Percentiles rank a stretch among this genome's conserved stretches.
phyloP scores from a whole-genome alignment of 2,888 invertebrate genomes.

The Caenorhabditis sp. region DNA sequence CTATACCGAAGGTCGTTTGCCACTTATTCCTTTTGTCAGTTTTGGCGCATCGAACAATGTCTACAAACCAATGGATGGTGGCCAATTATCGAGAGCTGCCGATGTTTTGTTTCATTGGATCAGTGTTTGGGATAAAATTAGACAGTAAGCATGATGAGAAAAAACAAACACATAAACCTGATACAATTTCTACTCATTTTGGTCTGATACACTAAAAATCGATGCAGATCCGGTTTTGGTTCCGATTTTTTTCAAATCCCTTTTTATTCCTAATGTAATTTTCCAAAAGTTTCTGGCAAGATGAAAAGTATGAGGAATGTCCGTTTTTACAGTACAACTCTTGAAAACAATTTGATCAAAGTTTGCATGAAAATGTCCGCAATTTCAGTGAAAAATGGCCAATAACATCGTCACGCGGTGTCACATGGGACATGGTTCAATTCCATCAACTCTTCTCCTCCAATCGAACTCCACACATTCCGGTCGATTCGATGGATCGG shows the following conservation, averaged over 20 bases:
- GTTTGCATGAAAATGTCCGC: no score
- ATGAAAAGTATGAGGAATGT: no score
- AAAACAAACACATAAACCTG: no score
- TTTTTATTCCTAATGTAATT: no score
- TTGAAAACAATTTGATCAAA: no score
- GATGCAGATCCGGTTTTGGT: no score
- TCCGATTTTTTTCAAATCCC: no score
- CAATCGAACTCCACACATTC: conserved; percentile 65
- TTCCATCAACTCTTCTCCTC: conserved; percentile 75
- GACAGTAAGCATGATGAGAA: conserved; percentile 24
- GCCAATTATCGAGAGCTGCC: conserved; percentile 48
- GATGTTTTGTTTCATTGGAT: conserved; percentile 45
- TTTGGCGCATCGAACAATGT: conserved; percentile 38
- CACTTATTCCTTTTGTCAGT: conserved; percentile 45
- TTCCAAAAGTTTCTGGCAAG: no score
- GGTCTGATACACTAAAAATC: no score
- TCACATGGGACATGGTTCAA: conserved; percentile 73
- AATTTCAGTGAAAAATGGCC: conserved; percentile 55
- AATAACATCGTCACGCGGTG: conserved; percentile 50
- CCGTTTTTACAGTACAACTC: no score
- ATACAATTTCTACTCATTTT: no score
- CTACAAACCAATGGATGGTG: conserved; percentile 36
- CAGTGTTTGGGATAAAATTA: conserved; percentile 45
- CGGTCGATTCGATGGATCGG: conserved; percentile 50
- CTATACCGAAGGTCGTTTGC: conserved; percentile 52